These are phyloP conservation scores for Gasterosteus nipponicus DNA, from an alignment of 2,113 vertebrate genomes.

Conservation along the genomic window DNA sequence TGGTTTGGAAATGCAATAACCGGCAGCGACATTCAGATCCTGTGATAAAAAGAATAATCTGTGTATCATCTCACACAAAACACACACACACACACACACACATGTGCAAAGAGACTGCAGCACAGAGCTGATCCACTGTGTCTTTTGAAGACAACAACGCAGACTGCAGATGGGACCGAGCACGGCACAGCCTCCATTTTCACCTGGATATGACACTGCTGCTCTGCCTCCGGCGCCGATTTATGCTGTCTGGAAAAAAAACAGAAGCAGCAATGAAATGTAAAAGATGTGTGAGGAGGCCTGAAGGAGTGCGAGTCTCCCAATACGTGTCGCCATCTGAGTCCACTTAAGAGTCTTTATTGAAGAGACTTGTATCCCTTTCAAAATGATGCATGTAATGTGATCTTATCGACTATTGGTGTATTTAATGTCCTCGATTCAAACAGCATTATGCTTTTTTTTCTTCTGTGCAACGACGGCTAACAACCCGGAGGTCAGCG, in stretches of 20 bases:
- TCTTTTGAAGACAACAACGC: constrained; percentile 30
- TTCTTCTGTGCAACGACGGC: no score
- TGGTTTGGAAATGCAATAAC: constrained; percentile 16
- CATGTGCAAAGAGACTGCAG: constrained; percentile 11
- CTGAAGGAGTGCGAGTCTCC: constrained; percentile 44
- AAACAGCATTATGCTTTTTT: no score
- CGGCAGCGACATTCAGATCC: not conserved
- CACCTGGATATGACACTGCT: constrained; percentile 65
- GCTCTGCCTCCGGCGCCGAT: constrained; percentile 57
- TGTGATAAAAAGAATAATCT: not conserved
- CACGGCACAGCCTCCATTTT: constrained; percentile 53
- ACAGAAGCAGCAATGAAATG: constrained; percentile 27
- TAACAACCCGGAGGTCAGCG: no score
- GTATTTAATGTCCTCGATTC: no score
- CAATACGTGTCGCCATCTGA: constrained; percentile 21
- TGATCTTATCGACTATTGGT: no score
- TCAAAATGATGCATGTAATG: constrained; percentile 11
- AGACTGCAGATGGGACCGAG: constrained; percentile 50
- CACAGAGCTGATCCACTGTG: constrained; percentile 15
- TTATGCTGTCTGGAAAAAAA: constrained; percentile 59
- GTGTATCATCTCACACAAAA: not conserved
- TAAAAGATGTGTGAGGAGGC: constrained; percentile 62
- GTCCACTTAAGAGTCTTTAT: constrained; percentile 26
- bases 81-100: no score
- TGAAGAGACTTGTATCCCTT: constrained; percentile 5